Base-by-base conservation (phyloP, 2,888 invertebrate genomes). In the Agrochola macilenta region DNA sequence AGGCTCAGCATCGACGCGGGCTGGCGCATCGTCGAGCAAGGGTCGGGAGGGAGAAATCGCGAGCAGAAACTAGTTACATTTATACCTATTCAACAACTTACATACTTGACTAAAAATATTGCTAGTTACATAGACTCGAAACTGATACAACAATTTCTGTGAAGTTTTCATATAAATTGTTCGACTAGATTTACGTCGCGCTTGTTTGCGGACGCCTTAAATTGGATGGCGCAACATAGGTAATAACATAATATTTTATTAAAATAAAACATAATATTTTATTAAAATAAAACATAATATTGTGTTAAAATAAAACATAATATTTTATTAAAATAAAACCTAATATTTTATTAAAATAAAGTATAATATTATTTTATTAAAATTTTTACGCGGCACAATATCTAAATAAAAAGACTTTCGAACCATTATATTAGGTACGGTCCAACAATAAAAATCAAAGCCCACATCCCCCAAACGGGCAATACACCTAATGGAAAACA, bases 401-500 rank as follows among this genome's bases (percentile, higher is more conserved):
- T 17, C 30, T 0, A 3, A 35, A 30, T 0, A 8, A 61, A 30
- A 30, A 30, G 5, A 39, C 2, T 35, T 20, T 39, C 2, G 2
- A 52, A 30, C 26, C 23, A 23, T 14, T 68, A 74, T 52, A 39
- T 74, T 46, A 35, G 14, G 1, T 58, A 14, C 14, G 26, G 2
- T 49, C 7, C 12, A 61, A 43, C n/a, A 63, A n/a, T 61, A 52
- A 61, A 61, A 54, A 30, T 43, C 35, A 23, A 26, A 5, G 4
- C 5, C 8, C 9, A 52, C 26, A 23, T 49, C 8, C 26, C 5
- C 49, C 17, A 35, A 72, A 72, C 17, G 11, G 14, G 54, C 49
- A 64, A 68, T 81, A 76, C 30, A 54, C 52, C 5, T 52, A 69
- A 66, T 63, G n/a, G 23, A 39, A 66, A 69, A 61, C 30, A 82